Evolutionary conservation across 2,888 invertebrate genomes (phyloP).

Genomic region (Patella ulyssiponensis): DNA sequence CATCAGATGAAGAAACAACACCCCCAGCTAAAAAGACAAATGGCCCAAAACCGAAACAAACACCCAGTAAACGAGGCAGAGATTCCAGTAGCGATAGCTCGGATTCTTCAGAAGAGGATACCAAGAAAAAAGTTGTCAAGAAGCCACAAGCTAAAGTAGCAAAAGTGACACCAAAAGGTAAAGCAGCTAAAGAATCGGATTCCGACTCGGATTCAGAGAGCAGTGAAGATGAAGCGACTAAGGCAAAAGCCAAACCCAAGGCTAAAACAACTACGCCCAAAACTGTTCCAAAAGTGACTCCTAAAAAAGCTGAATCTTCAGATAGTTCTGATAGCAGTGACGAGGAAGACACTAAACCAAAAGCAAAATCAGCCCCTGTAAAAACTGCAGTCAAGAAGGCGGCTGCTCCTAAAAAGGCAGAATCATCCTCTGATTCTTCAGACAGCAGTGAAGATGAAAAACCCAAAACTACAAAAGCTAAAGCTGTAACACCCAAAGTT

Average conservation of each 20-base stretch:
- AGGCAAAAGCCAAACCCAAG: conserved; percentile 12
- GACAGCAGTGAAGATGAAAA: conserved; percentile 23
- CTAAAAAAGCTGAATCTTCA: conserved; percentile 33
- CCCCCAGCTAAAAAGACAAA: background rate
- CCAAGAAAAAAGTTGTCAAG: background rate
- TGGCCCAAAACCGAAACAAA: background rate
- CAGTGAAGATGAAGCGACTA: conserved; percentile 28
- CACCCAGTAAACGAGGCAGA: too few species aligned
- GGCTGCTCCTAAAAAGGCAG: conserved; percentile 17
- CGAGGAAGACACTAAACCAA: conserved; percentile 17
- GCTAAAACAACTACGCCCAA: background rate
- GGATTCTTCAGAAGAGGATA: background rate
- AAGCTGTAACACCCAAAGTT: background rate
- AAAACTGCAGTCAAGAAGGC: background rate
- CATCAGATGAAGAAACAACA: background rate
- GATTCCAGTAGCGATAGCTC: background rate
- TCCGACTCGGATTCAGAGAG: background rate
- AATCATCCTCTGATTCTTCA: conserved; percentile 28
- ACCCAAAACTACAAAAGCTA: background rate
- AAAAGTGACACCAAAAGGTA: background rate
- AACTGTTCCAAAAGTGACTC: conserved; percentile 5
- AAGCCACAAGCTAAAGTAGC: background rate
- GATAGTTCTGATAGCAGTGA: conserved; percentile 38
- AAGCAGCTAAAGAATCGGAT: background rate
- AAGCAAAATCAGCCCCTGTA: background rate